Base-by-base conservation (phyloP, 2,888 invertebrate genomes). In the Eudasyphora cyanicolor region DNA sequence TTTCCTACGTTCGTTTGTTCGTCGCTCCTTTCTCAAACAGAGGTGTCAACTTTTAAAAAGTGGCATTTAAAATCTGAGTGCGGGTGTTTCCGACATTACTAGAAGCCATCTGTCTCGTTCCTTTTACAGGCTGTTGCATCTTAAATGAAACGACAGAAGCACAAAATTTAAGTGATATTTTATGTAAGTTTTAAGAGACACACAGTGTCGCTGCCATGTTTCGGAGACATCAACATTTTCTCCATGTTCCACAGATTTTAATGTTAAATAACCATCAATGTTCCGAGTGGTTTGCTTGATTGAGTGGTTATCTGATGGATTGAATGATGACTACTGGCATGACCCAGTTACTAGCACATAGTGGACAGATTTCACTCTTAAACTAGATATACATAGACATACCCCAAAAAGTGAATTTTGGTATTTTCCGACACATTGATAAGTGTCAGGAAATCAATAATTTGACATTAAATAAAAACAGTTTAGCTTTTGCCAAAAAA, bases 371-470 rank as follows among this genome's bases (percentile, higher is more conserved):
- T 5, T 27, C 2, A 27, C 27, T 57, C 14, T 57, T 24, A 27
- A 14, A 57, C 24, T 57, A 27, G n/a, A n/a, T n/a, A n/a, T n/a
- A n/a, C n/a, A 62, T 49, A 57, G 27, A 12, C 51, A 76, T 69
- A 82, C 76, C 79, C 67, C 79, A 79, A 82, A 82, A 54, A 74
- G 73, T 74, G 78, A 82, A 75, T 74, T 78, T 78, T 70, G 8
- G 73, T 49, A 82, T 21, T 54, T n/a, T 24, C 54, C 78, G 79
- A 57, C 76, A 76, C 64, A 73, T 71, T 60, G 75, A 82, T 71
- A 76, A 82, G 79, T 82, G 82, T 79, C 74, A 82, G 70, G 76
- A 79, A 82, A 82, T 82, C 82, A 82, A 82, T 82, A 79, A 82
- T 69, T 64, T 79, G 76, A 79, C 79, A 79, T 57, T 57, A 32